Evolutionary conservation across 1,140 invertebrate genomes (phyloP).

Genomic region (Gonioctena quinquepunctata): DNA sequence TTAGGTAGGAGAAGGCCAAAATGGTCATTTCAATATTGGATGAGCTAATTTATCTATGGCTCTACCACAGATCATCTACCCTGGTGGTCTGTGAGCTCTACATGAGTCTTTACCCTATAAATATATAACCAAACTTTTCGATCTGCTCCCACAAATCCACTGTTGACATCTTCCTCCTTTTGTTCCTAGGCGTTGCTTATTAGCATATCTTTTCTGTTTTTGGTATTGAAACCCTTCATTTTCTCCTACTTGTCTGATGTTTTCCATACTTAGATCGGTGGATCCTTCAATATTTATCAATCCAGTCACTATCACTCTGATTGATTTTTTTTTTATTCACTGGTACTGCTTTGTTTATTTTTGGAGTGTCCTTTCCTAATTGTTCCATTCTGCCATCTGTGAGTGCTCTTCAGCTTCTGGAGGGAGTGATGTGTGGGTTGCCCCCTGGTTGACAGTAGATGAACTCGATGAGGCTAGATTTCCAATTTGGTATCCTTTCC

Average conservation of each 20-base stretch:
- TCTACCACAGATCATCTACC: no score
- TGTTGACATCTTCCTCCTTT: neutral
- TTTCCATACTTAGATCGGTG: neutral
- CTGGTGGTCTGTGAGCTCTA: no score
- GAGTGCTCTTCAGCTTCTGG: neutral
- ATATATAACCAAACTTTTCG: neutral
- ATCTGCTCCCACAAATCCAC: neutral
- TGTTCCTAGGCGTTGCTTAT: neutral
- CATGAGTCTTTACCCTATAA: neutral
- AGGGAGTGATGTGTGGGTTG: neutral
- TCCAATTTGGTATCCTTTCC: neutral
- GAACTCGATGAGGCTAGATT: neutral
- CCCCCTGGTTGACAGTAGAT: neutral
- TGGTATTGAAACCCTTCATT: neutral
- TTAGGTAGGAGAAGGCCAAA: no score
- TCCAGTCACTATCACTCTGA: no score
- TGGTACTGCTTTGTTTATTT: no score
- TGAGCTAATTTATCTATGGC: no score
- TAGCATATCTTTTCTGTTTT: no score
- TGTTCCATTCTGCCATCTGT: neutral
- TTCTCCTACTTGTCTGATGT: neutral
- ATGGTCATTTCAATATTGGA: no score
- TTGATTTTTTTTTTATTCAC: neutral
- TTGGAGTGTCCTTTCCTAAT: neutral
- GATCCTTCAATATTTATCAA: neutral